A percentile compares a stretch with the other conserved stretches of the same genome.
Evolutionary conservation across 2,113 vertebrate genomes (phyloP).

Genomic region (Dasypus novemcinctus): DNA sequence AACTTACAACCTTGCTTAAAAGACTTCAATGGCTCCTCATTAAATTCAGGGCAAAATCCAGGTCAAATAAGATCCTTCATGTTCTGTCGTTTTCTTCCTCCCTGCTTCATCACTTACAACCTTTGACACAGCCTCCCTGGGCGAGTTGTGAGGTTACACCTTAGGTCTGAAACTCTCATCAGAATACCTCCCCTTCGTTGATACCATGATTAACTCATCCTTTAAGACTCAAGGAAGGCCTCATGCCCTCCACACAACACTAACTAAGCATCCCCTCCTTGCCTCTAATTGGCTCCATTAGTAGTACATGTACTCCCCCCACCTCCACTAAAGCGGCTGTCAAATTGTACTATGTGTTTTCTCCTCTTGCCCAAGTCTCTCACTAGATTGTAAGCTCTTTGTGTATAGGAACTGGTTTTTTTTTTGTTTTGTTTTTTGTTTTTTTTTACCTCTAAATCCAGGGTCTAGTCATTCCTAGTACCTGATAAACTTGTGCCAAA

Average conservation of each 20-base stretch:
- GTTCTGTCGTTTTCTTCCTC: background rate
- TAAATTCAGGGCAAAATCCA: conserved; percentile 12
- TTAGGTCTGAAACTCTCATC: background rate
- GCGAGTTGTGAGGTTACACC: background rate
- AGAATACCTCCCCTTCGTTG: background rate
- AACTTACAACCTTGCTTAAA: background rate
- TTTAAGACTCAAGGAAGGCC: background rate
- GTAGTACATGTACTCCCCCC: background rate
- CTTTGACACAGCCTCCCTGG: background rate
- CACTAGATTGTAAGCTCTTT: background rate
- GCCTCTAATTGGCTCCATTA: background rate
- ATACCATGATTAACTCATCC: background rate
- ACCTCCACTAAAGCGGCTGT: background rate
- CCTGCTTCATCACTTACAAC: background rate
- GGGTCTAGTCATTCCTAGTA: background rate
- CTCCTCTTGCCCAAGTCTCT: background rate
- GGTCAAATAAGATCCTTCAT: background rate
- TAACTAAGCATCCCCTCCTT: background rate
- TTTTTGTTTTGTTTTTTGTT: too few relatives aligned
- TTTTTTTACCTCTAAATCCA: background rate
- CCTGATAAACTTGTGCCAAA: background rate
- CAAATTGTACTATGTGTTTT: background rate
- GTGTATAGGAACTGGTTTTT: background rate
- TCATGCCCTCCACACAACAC: background rate
- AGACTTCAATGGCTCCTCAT: background rate